Conservation (phyloP, 64 coral and sea anemone genomes). For the Orbicella faveolata region DNA sequence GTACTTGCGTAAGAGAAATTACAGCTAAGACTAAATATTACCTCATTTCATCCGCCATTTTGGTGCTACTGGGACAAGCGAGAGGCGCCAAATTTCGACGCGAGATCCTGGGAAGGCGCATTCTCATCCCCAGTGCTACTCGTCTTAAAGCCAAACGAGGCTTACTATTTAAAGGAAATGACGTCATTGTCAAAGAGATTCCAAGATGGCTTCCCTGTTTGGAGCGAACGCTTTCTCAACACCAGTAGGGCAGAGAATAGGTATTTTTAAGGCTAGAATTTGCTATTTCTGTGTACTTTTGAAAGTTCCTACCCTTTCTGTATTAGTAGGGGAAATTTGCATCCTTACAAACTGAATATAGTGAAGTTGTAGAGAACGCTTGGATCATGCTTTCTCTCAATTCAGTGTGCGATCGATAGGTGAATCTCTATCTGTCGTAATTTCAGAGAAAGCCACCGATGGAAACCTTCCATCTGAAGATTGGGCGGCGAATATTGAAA, state of each 20-base stretch:
- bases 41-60: conserved; percentile 82
- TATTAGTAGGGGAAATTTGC: neutral
- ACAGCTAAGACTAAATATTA: conserved; percentile 16
- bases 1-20: neutral
- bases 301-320: neutral
- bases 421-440: neutral
- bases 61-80: conserved; percentile 25
- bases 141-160: conserved; percentile 43
- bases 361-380: neutral
- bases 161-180: conserved; percentile 60
- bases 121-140: too few species aligned
- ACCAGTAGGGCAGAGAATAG: conserved; percentile 99
- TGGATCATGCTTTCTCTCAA: neutral
- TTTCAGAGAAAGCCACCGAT: conserved; percentile 92
- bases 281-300: neutral
- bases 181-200: conserved; percentile 67
- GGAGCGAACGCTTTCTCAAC: conserved; percentile 84
- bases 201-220: conserved; percentile 97
- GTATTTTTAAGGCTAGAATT: conserved; percentile 37
- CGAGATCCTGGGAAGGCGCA: conserved; percentile 24
- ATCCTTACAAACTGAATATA: neutral
- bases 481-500: conserved; percentile 99
- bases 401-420: neutral
- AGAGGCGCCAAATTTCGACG: conserved; percentile 18
- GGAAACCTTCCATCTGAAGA: conserved; percentile 91